A percentile compares a stretch with the other conserved stretches of the same genome.
phyloP scores from a whole-genome alignment of 1,140 invertebrate species.

The Octopus bimaculoides region DNA sequence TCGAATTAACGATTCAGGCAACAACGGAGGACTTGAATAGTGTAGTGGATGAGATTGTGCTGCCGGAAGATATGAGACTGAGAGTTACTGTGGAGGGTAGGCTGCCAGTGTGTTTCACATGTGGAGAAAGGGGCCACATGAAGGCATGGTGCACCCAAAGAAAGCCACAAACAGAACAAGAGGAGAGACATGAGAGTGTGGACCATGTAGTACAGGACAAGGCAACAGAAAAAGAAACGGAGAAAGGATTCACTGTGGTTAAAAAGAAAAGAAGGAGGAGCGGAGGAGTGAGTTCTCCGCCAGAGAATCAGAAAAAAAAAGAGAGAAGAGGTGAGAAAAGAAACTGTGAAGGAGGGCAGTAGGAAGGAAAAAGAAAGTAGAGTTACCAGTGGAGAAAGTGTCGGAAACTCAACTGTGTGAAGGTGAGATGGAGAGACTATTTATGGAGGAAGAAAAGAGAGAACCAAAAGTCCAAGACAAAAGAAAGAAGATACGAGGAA shows the following conservation, averaged over 20 bases:
- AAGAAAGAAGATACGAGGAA: neutral
- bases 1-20: too few relatives aligned
- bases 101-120: too few relatives aligned
- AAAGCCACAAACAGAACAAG: too few relatives aligned
- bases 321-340: neutral
- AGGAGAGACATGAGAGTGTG: too few relatives aligned
- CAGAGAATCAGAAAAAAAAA: neutral
- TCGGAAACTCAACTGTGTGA: neutral
- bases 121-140: too few relatives aligned
- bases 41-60: too few relatives aligned
- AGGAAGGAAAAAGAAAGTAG: neutral
- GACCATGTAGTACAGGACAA: too few relatives aligned
- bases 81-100: too few relatives aligned
- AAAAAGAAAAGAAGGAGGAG: neutral
- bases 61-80: too few relatives aligned
- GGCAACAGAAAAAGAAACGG: neutral
- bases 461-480: neutral
- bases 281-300: neutral
- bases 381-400: neutral
- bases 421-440: neutral
- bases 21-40: too few relatives aligned
- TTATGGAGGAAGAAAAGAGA: neutral
- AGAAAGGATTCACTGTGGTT: too few relatives aligned
- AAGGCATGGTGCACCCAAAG: too few relatives aligned
- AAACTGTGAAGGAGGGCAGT: neutral